Base-by-base conservation (phyloP, 1,140 invertebrate genomes). In the Zaprionus vittiger region DNA sequence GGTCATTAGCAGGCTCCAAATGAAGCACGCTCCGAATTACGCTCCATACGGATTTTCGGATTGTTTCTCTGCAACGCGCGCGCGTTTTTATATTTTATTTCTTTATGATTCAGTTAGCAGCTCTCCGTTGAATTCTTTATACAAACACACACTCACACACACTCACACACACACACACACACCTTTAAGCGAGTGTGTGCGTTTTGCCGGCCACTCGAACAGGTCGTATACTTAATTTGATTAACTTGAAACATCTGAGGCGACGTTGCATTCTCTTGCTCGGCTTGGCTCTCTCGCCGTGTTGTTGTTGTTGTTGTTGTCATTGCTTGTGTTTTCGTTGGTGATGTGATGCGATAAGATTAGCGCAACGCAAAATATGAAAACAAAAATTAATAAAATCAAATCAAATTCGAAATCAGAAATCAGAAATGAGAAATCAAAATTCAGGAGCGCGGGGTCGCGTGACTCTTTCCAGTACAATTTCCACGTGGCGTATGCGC, bases 91-190 rank as follows among this genome's bases (percentile, higher is more conserved):
- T 17, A 17, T 9, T 47, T 12, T 24, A 12, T 12, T 52, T 52
- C 64, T 87, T 80, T 83, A 79, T 87, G 77, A 87, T 80, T 80
- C 73, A 87, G 73, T 87, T 87, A 87, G 83, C 84, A 59, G 74
- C 80, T 89, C 61, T 65, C 62, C 31, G 47, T 37, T 37, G 44
- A 65, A 47, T 61, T 66, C n/a, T 73, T 60, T 70, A 34, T 57
- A 52, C 54, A 63, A 38, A 49, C 28, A 54, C 7, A 54, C 26
- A 12, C n/a, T n/a, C 22, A 28, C 37, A 22, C 34, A 41, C 34
- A 22, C 20, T n/a, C 20, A 41, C 34, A 38, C 20, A 28, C 37
- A 22, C 34, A 41, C 34, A 22, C 20, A 24, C 20, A 41, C 34
- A 38, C 20, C 28, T 31, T 17, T 47, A 6, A n/a, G 14, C 69